Base-by-base conservation (phyloP, 2,797 vertebrate species). In the Crocidura indochinensis region DNA sequence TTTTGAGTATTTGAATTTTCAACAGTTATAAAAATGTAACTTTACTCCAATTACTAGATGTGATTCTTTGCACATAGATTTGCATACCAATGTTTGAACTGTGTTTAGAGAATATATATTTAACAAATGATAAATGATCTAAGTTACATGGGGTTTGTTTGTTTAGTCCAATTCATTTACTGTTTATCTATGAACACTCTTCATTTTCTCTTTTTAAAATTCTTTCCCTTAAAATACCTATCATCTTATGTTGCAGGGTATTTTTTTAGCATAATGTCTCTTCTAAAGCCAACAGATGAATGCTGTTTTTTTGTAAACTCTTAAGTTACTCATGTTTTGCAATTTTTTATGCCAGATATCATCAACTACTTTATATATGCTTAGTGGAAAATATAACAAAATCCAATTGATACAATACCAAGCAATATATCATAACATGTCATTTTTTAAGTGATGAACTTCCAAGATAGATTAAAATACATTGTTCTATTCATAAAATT, bases 341-440 rank as follows among this genome's bases (percentile, higher is more conserved):
- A 93, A 95, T 91, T 92, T 93, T 67, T 95, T 84, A 93, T 29
- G 46, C 31, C 78, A 95, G 91, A 94, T 96, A 91, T 88, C 71
- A 95, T 94, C 84, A 94, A 68, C 73, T n/a, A 77, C 72, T 96
- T 92, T 56, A 62, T 64, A 84, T 49, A 68, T 47, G 47, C 29
- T 95, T 95, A 31, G 68, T 81, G 38, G 31, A 81, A 92, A 93
- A 76, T 38, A 88, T 68, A 91, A 80, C 74, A 94, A 90, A 94
- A 92, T 77, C 47, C 79, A 83, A 91, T 49, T 91, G 85, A 92
- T 91, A 92, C 53, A 88, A 77, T 14, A 75, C 53, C 65, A 65
- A 92, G 80, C 67, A 14, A 94, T 93, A 87, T 90, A 91, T 95
- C 92, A 88, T 51, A 83, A 64, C 53, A 17, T 86, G 87, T 89